Evolutionary conservation across 2,888 invertebrate genomes (phyloP).

Genomic region (Drosophila tanythrix): DNA sequence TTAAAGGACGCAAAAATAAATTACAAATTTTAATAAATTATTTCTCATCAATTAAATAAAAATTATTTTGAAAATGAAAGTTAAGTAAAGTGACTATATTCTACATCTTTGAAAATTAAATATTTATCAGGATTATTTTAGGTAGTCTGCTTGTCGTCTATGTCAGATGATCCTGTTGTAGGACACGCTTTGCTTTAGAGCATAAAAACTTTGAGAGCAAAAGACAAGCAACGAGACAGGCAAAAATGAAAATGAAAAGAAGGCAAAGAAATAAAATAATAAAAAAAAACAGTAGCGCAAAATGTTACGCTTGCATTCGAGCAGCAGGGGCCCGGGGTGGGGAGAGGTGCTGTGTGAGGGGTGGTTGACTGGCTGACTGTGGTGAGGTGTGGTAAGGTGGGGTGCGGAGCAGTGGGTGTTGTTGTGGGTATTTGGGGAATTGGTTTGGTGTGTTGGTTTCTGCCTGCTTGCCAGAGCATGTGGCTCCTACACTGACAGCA

Average conservation of each 20-base stretch:
- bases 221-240: slow-evolving; percentile 54
- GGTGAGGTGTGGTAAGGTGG: neutral
- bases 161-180: slow-evolving; percentile 12
- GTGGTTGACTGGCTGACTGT: slow-evolving; percentile 3
- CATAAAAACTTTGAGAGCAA: slow-evolving; percentile 46
- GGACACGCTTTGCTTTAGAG: slow-evolving; percentile 24
- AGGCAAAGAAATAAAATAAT: slow-evolving; percentile 27
- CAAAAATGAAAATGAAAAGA: slow-evolving; percentile 45
- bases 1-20: neutral
- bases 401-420: slow-evolving; percentile 13
- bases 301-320: slow-evolving; percentile 78
- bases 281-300: slow-evolving; percentile 68
- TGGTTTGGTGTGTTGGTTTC: slow-evolving; percentile 53
- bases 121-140: neutral
- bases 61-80: neutral
- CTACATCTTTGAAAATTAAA: neutral
- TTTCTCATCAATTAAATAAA: neutral
- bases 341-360: neutral
- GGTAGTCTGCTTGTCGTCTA: neutral
- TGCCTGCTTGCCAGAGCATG: slow-evolving; percentile 51
- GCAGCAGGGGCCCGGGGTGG: neutral
- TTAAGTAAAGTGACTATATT: neutral
- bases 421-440: slow-evolving; percentile 36
- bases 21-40: neutral
- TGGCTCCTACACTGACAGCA: slow-evolving; percentile 74